These are phyloP conservation scores for Tortrix viridana DNA, from an alignment of 2,888 invertebrate genomes.

Conservation along the genomic window DNA sequence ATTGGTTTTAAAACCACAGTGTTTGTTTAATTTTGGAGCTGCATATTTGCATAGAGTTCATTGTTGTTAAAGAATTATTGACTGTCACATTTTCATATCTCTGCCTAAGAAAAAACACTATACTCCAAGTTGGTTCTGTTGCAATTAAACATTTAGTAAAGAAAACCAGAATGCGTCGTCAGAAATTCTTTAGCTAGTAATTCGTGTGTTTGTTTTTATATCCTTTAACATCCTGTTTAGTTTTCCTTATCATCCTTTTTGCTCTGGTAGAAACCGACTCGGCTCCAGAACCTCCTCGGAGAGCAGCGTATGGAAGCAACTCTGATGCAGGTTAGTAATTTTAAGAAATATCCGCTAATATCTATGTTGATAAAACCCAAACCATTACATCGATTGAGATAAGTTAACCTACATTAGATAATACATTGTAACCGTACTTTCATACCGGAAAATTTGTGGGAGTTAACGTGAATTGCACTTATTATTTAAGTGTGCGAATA, in stretches of 20 bases:
- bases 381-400: slow-evolving; percentile 12
- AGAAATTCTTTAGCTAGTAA: slow-evolving; percentile 48
- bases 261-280: slow-evolving; percentile 84
- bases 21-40: slow-evolving; percentile 74
- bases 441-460: slow-evolving; percentile 58
- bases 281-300: slow-evolving; percentile 87
- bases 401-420: slow-evolving; percentile 40
- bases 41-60: slow-evolving; percentile 53
- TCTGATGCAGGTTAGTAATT: slow-evolving; percentile 83
- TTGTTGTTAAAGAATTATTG: slow-evolving; percentile 61
- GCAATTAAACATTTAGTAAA: not conserved
- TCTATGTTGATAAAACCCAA: slow-evolving; percentile 39
- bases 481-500: slow-evolving; percentile 67
- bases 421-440: slow-evolving; percentile 44
- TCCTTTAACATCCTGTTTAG: slow-evolving; percentile 51
- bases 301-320: slow-evolving; percentile 81
- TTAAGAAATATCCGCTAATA: slow-evolving; percentile 18
- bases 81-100: slow-evolving; percentile 52
- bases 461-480: slow-evolving; percentile 51
- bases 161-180: slow-evolving; percentile 36
- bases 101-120: not conserved
- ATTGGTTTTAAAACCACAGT: slow-evolving; percentile 44
- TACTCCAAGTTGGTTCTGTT: not conserved
- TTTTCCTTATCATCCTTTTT: slow-evolving; percentile 65
- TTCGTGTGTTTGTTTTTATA: slow-evolving; percentile 44